Base-by-base conservation (phyloP, 1,140 invertebrate species). In the Pogonomyrmex californicus region DNA sequence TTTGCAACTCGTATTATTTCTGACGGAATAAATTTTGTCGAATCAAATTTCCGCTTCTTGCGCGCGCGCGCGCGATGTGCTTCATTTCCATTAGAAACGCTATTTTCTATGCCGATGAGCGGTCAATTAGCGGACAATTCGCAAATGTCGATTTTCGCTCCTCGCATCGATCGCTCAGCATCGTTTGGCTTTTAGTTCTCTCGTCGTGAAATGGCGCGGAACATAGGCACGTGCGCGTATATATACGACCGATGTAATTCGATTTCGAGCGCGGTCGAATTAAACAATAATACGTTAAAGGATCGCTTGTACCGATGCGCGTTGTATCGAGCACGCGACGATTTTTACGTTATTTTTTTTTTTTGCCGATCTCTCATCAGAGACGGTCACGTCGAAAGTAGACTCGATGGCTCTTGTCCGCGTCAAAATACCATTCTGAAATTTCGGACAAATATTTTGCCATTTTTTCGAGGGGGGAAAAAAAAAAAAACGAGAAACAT, bases 201-300 rank as follows among this genome's bases (percentile, higher is more conserved):
- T 33, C 47, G 4, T 62, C 41, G 86, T 17, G n/a, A 87, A 78
- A 88, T 56, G 70, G 38, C 14, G 47, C 4, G 63, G 41, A 54
- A 85, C 47, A 44, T 36, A 68, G 41, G 56, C 58, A 51, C 38
- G 38, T 33, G 47, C 30, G 54, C 17, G 63, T n/a, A 73, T 85
- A 51, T 51, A 78, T 49, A 58, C n/a, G 44, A 10, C 14, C 9
- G 71, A 12, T 7, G 65, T 85, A 85, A 88, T 88, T 88, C 71
- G 65, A 85, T 87, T 88, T 85, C 62, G 49, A 63, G 82, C 63
- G 63, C 68, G 86, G 83, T 88, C 76, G 47, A 56, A 85, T 85
- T 76, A 70, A 70, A 85, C 68, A 65, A 77, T 63, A 77, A 83
- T 75, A 83, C 54, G 54, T n/a, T 47, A 75, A 75, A 60, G 56